These are phyloP conservation scores for Urocolius indicus DNA, from an alignment of 2,113 vertebrate species.

Conservation along the genomic window DNA sequence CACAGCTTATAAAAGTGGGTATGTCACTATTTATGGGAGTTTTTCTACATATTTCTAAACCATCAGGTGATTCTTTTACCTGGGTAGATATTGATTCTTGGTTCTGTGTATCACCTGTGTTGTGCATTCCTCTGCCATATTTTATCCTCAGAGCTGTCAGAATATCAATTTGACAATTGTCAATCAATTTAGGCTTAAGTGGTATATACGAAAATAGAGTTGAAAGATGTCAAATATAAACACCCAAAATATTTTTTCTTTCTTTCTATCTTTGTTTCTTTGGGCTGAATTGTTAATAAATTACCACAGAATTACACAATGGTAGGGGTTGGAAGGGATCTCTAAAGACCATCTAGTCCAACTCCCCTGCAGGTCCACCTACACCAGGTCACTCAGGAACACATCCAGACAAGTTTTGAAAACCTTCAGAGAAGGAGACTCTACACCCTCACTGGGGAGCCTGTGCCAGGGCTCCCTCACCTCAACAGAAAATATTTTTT, in stretches of 20 bases:
- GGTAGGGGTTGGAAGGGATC: no score
- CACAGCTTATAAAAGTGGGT: not conserved
- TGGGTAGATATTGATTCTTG: not conserved
- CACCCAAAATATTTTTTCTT: not conserved
- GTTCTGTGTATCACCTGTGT: not conserved
- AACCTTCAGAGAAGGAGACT: no score
- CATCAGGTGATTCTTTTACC: not conserved
- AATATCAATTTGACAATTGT: no score
- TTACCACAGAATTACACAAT: no score
- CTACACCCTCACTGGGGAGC: no score
- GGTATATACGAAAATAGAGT: not conserved
- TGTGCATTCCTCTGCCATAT: not conserved
- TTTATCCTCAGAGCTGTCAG: not conserved
- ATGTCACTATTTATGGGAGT: rapidly evolving
- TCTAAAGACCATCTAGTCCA: no score
- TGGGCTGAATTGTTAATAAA: not conserved
- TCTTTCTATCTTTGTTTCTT: not conserved
- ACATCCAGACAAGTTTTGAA: no score
- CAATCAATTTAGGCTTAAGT: not conserved
- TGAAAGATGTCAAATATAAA: not conserved
- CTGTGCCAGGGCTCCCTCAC: no score
- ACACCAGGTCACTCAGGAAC: no score
- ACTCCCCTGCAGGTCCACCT: no score
- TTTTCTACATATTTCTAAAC: not conserved
- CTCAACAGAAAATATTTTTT: no score